phyloP scores from a whole-genome alignment of 1,140 invertebrate species.

The Chymomyza costata region DNA sequence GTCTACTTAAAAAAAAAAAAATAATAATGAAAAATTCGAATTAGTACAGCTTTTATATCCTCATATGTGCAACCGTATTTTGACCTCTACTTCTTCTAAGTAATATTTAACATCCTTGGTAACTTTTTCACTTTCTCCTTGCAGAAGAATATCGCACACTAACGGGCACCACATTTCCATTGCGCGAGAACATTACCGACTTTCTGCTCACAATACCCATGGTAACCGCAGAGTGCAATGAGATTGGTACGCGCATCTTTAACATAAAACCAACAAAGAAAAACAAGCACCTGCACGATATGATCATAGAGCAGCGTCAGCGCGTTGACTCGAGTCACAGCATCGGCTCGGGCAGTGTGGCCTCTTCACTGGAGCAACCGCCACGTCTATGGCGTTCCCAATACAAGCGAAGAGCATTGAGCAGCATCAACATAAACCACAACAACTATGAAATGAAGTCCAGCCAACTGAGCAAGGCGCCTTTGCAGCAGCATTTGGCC shows the following conservation, averaged over 20 bases:
- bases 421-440: constrained; percentile 17
- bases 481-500: constrained; percentile 44
- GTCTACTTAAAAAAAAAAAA: too few relatives aligned
- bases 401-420: constrained; percentile 23
- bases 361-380: constrained; percentile 10
- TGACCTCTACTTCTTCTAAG: too few relatives aligned
- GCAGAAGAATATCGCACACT: constrained; percentile 64
- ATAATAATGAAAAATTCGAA: too few relatives aligned
- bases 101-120: too few relatives aligned
- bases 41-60: too few relatives aligned
- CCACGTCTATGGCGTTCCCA: constrained; percentile 43
- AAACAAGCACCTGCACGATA: constrained; percentile 56
- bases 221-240: constrained; percentile 57
- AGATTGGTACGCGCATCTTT: constrained; percentile 57
- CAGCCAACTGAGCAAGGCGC: constrained; percentile 5
- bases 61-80: too few relatives aligned
- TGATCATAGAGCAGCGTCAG: constrained; percentile 55
- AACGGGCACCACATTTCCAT: constrained; percentile 54
- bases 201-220: constrained; percentile 66
- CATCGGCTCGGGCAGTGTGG: constrained; percentile 1
- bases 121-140: neutral
- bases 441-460: constrained; percentile 10
- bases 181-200: constrained; percentile 61
- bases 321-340: constrained; percentile 27
- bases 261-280: constrained; percentile 54